phyloP scores from a whole-genome alignment of 2,888 invertebrate genomes.

The Leptinotarsa tumamoca region DNA sequence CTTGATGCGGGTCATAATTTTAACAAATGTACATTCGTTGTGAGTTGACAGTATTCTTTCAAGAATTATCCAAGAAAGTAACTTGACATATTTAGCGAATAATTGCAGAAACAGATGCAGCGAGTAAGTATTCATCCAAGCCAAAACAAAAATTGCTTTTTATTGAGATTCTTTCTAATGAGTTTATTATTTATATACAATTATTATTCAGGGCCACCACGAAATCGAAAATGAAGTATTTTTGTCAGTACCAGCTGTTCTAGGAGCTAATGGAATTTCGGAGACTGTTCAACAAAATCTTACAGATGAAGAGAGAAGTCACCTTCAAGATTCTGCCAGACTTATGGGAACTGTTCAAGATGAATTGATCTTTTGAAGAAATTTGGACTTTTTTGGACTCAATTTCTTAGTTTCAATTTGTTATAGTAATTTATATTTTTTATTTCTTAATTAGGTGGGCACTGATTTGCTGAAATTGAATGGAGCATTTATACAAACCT shows the following conservation, averaged over 20 bases:
- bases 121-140: background rate
- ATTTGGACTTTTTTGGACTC: background rate
- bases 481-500: too few relatives aligned
- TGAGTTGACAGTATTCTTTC: too few relatives aligned
- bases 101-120: too few relatives aligned
- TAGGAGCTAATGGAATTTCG: constrained; percentile 79
- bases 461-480: too few relatives aligned
- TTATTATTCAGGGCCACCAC: constrained; percentile 77
- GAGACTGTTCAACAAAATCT: constrained; percentile 81
- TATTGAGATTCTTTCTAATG: background rate
- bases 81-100: too few relatives aligned
- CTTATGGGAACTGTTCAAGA: constrained; percentile 51
- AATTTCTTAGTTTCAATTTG: background rate
- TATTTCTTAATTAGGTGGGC: too few relatives aligned
- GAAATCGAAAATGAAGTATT: constrained; percentile 86
- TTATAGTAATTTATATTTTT: background rate
- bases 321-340: constrained; percentile 76
- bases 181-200: background rate
- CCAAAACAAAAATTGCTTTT: constrained; percentile 3
- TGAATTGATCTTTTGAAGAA: constrained; percentile 38
- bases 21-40: too few relatives aligned
- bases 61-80: too few relatives aligned
- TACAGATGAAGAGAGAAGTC: constrained; percentile 72
- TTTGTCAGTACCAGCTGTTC: constrained; percentile 84
- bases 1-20: too few relatives aligned